Percentiles rank a stretch among this genome's conserved stretches.
phyloP scores from a whole-genome alignment of 2,888 invertebrate genomes.

The Agrochola lota region DNA sequence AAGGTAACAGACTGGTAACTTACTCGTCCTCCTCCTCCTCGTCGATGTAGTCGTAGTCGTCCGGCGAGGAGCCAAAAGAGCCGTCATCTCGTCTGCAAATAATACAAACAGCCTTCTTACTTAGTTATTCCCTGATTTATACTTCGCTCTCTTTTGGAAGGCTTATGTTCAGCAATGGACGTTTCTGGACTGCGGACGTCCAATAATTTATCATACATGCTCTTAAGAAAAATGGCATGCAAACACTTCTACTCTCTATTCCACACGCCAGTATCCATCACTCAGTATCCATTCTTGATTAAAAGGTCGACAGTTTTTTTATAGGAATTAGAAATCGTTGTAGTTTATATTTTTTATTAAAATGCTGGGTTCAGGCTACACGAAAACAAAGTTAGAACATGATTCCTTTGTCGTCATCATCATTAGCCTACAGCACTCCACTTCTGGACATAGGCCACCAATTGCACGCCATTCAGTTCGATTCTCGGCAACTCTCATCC shows the following conservation, averaged over 20 bases:
- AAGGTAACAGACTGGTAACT: conserved; percentile 31
- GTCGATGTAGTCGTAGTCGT: conserved; percentile 69
- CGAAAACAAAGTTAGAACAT: conserved; percentile 1
- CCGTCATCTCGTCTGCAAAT: conserved; percentile 74
- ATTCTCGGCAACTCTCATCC: neutral
- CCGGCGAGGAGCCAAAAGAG: conserved; percentile 58
- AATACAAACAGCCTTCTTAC: conserved; percentile 34
- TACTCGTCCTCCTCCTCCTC: conserved; percentile 65
- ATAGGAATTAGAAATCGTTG: neutral
- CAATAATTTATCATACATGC: neutral
- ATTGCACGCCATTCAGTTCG: neutral
- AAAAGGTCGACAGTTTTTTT: neutral
- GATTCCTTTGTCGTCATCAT: conserved; percentile 1
- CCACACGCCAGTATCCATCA: neutral
- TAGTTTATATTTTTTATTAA: neutral
- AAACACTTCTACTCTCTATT: conserved; percentile 1
- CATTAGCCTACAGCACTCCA: neutral
- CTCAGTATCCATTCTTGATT: neutral
- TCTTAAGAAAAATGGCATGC: neutral
- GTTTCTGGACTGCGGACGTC: neutral
- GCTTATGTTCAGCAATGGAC: neutral
- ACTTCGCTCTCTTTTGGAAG: neutral
- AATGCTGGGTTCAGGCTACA: neutral
- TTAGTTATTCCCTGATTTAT: neutral
- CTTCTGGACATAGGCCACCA: neutral